Base-by-base conservation (phyloP, 2,113 vertebrate genomes). In the Rutilus rutilus region DNA sequence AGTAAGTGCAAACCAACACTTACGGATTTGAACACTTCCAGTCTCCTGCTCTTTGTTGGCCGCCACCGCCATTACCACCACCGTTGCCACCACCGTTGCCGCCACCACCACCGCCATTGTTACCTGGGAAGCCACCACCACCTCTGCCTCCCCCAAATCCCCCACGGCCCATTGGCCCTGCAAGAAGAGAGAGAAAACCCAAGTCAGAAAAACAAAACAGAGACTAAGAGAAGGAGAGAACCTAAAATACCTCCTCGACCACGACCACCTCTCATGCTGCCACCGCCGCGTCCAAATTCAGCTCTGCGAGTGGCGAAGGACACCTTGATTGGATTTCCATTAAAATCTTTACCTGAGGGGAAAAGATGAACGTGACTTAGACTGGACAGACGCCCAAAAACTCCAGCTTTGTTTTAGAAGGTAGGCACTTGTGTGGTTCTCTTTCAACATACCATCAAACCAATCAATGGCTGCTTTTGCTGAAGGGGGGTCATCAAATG, bases 391-490 rank as follows among this genome's bases (percentile, higher is more conserved):
- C 4, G 2, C 39, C 8, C 19, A 39, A 36, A 19, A 39, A 54
- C 14, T 12, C 11, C 5, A 65, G 8, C 1, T 1, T 50, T 42
- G 11, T 33, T 50, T 19, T 6, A n/a, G n/a, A 57, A 21, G 7
- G 21, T 27, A 50, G 7, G 5, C 25, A 45, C 9, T 64, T 2
- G 5, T 17, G 15, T n/a, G 30, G 23, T 42, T 54, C 21, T 12
- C 45, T 39, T 50, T 21, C 3, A 64, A 89, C 93, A 30, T 73
- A 97, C 97, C 97, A 65, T 97, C 96, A 89, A 97, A 97, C 97
- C 97, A 98, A 79, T 97, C 96, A 14, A 98, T 97, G 65, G 97
- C 97, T 0, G 96, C 97, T 87, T 97, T 97, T 78, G 97, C 97
- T 0, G 97, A 97, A 33, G 97, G 97, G 1, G 97, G 97, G 87